phyloP scores from a whole-genome alignment of 2,888 invertebrate genomes.

The Tetropium fuscum region DNA sequence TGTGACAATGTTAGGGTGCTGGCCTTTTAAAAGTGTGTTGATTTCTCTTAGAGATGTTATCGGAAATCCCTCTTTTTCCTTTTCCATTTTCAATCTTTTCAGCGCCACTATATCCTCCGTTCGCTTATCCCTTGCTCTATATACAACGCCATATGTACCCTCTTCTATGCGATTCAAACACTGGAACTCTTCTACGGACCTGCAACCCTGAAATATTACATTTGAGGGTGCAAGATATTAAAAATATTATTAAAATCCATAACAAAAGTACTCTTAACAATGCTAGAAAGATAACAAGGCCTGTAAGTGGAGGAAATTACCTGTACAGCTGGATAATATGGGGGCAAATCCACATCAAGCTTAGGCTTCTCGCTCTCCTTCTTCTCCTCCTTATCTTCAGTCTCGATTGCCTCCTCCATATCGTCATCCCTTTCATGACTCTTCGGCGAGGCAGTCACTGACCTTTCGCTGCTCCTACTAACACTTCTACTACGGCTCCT shows the following conservation, averaged over 20 bases:
- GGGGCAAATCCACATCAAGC: constrained; percentile 75
- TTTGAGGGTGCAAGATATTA: no score
- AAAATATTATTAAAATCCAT: no score
- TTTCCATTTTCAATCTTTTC: constrained; percentile 99
- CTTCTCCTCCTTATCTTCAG: constrained; percentile 47
- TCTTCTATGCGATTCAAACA: constrained; percentile 98
- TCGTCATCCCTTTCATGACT: constrained; percentile 53
- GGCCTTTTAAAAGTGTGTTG: constrained; percentile 95
- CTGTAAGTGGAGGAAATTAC: constrained; percentile 33
- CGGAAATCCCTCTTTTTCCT: constrained; percentile 99
- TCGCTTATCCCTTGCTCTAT: constrained; percentile 94
- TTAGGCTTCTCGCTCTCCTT: constrained; percentile 51
- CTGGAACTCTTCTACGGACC: constrained; percentile 98
- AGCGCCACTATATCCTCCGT: constrained; percentile 98
- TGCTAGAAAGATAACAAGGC: no score
- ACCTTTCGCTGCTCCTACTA: constrained; percentile 52
- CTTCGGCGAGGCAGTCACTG: constrained; percentile 54
- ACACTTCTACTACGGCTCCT: constrained; percentile 42
- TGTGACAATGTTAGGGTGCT: constrained; percentile 98
- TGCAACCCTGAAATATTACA: constrained; percentile 78
- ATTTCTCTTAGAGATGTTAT: constrained; percentile 98
- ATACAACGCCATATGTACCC: constrained; percentile 99
- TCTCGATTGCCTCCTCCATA: constrained; percentile 50
- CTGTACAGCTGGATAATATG: constrained; percentile 83
- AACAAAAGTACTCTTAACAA: no score